phyloP scores from a whole-genome alignment of 2,113 vertebrate genomes.

The rat (Rattus norvegicus) region DNA sequence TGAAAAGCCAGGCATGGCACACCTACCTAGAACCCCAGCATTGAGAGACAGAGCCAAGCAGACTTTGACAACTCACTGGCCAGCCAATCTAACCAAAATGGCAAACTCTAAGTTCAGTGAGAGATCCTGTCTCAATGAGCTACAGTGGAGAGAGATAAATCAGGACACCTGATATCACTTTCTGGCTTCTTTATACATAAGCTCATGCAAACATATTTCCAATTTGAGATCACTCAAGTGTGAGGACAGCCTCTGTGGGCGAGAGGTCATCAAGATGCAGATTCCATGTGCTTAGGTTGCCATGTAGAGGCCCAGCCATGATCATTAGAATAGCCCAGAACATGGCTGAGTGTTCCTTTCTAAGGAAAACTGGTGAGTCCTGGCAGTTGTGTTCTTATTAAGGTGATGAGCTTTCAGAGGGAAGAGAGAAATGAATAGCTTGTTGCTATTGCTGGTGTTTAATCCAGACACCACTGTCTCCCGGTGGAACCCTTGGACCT shows the following conservation, averaged over 20 bases:
- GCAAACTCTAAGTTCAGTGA: neutral
- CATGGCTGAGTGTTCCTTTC: too few species aligned
- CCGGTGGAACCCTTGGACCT: rapidly evolving
- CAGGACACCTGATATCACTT: too few species aligned
- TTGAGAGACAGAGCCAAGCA: neutral
- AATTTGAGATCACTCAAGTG: neutral
- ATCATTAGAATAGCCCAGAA: neutral
- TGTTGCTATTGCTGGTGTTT: too few species aligned
- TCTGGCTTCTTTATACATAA: neutral
- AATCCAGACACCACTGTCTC: neutral
- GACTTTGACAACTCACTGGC: neutral
- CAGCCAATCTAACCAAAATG: neutral
- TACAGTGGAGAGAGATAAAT: neutral
- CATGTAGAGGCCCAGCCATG: neutral
- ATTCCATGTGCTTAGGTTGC: neutral
- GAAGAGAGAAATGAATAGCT: rapidly evolving
- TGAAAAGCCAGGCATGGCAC: neutral
- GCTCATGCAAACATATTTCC: neutral
- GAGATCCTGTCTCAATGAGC: neutral
- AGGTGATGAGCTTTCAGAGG: rapidly evolving
- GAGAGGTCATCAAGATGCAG: neutral
- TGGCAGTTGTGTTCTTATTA: rapidly evolving
- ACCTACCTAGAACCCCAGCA: neutral
- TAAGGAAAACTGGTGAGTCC: neutral
- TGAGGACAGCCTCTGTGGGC: too few species aligned